Percentiles rank a stretch among this genome's conserved stretches.
Conservation (phyloP, 92 coral and sea anemone genomes). For the Epizoanthus stellaris region DNA sequence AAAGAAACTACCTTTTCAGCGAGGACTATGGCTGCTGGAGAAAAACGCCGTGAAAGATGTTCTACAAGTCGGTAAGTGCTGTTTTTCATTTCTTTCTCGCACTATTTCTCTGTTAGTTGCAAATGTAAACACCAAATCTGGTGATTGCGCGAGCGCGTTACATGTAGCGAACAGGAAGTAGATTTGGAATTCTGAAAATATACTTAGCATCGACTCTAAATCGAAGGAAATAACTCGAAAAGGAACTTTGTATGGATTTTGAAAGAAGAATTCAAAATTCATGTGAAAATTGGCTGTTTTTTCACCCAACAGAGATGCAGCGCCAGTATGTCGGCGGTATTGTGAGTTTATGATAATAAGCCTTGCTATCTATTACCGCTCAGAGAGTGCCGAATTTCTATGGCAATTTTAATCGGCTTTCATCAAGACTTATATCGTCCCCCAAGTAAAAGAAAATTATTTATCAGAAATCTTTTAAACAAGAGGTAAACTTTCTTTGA, state of each 20-base stretch:
- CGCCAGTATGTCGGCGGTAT: constrained; percentile 93
- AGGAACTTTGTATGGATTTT: constrained; percentile 1
- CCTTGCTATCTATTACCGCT: constrained; percentile 39
- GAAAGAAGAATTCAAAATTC: constrained; percentile 17
- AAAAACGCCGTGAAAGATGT: constrained; percentile 86
- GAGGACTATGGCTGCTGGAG: constrained; percentile 87
- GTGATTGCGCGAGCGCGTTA: constrained; percentile 42
- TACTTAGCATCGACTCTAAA: not conserved
- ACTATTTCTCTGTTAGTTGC: constrained; percentile 22
- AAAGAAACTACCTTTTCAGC: constrained; percentile 89
- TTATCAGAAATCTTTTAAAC: not conserved
- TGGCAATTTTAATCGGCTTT: constrained; percentile 45
- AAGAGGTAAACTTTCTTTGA: not conserved
- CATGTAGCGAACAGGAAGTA: constrained; percentile 48
- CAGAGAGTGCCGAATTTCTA: constrained; percentile 44
- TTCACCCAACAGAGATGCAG: constrained; percentile 86
- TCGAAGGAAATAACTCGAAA: constrained; percentile 10
- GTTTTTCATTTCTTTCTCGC: constrained; percentile 47
- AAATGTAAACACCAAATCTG: constrained; percentile 43
- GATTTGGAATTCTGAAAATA: not conserved
- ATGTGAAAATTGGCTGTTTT: constrained; percentile 60
- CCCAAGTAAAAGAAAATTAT: constrained; percentile 11
- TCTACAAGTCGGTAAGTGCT: constrained; percentile 95
- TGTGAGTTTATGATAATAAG: constrained; percentile 57
- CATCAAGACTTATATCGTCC: constrained; percentile 8